phyloP scores from a whole-genome alignment of 2,797 vertebrate genomes.

The Pseudochirops cupreus region DNA sequence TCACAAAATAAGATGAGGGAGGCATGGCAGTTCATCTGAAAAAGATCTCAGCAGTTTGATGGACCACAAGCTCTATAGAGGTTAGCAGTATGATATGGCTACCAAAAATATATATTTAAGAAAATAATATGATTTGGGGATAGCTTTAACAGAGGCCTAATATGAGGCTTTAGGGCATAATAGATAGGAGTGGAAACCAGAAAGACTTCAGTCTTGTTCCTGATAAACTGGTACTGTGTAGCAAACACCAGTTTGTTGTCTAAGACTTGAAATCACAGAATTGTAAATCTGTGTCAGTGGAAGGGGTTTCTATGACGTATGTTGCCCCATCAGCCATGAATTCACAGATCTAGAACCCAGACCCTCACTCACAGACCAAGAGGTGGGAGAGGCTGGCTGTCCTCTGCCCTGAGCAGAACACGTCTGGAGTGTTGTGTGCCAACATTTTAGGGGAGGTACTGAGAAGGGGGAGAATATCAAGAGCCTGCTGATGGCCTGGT shows the following conservation, averaged over 20 bases:
- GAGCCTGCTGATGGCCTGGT: not conserved
- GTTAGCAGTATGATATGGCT: not conserved
- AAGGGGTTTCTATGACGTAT: not conserved
- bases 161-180: not conserved
- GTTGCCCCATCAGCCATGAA: not conserved
- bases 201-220: not conserved
- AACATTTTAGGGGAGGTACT: not conserved
- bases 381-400: not conserved
- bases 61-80: not conserved
- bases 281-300: not conserved
- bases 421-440: too few species aligned
- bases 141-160: too few species aligned
- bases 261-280: not conserved
- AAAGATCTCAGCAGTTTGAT: not conserved
- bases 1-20: not conserved
- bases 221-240: not conserved
- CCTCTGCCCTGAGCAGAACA: too few species aligned
- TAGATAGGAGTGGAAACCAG: not conserved
- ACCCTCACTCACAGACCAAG: not conserved
- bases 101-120: not conserved
- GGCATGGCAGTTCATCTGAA: not conserved
- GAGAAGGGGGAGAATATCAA: not conserved
- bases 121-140: not conserved
- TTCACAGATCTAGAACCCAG: not conserved
- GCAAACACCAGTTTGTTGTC: not conserved